Evolutionary conservation across 2,888 invertebrate species (phyloP), one percentile per base, ranked within the genome.

Genomic region (Neuroscelio doddi): DNA sequence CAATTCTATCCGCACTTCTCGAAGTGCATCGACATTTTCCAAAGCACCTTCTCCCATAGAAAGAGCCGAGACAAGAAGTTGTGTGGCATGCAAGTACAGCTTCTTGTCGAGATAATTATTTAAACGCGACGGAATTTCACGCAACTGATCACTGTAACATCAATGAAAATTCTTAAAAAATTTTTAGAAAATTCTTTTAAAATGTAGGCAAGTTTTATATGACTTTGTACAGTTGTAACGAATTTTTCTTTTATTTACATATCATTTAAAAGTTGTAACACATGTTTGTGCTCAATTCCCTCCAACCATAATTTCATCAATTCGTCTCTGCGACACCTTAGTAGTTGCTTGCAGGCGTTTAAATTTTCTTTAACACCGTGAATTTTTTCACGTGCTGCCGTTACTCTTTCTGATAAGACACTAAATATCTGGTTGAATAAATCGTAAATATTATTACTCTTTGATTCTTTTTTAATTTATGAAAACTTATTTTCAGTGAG

Each of bases 241-340:
- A n/a, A n/a, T n/a, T n/a, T n/a, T n/a, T n/a, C n/a, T n/a, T n/a
- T n/a, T n/a, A 85, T 89, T 87, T 84, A 93, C 94, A 97, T 95
- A 85, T 97, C 94, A 74, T 96, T 94, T 36, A 98, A 85, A 85
- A 97, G 90, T 71, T 93, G 90, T 34, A 97, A 85, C 56, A 96
- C 93, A 80, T 96, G 93, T 80, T 96, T 95, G 79, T 98, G 97
- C 78, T 98, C 96, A n/a, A 98, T 90, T 0, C 96, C 95, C 83
- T 98, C 97, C 3, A 94, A 88, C 97, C 98, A 98, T 53, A 98
- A 87, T 70, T 96, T 92, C 76, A 94, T 92, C 61, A 99, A 86
- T 82, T 98, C 98, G 78, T 97, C 97, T 29, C 97, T 88, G 51
- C 96, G 91, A 83, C 97, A 94, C 64, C 95, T 92, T 64, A 99